A percentile compares a stretch with the other conserved stretches of the same genome.
These are phyloP conservation scores for Gallinago stenura DNA, from an alignment of 2,797 vertebrate species.

Conservation along the genomic window DNA sequence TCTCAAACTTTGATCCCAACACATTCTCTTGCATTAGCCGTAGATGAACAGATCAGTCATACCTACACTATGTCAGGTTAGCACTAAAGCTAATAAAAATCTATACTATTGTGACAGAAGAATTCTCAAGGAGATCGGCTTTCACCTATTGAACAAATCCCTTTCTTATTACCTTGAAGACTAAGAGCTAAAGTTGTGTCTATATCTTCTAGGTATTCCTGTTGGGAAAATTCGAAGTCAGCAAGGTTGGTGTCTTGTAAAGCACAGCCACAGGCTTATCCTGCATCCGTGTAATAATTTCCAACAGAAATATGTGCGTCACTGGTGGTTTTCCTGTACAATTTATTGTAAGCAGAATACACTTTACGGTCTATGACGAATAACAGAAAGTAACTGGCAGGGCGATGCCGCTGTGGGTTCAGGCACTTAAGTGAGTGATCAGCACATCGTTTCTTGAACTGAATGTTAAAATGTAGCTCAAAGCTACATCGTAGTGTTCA, in stretches of 20 bases:
- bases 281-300: neutral
- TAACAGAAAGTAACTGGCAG: slow-evolving; percentile 35
- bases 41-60: slow-evolving; percentile 58
- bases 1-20: slow-evolving; percentile 31
- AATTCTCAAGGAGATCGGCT: slow-evolving; percentile 46
- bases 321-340: slow-evolving; percentile 22
- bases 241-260: neutral
- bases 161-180: neutral
- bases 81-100: slow-evolving; percentile 48
- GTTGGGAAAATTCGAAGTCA: neutral
- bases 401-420: slow-evolving; percentile 12
- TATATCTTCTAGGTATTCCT: neutral
- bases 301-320: neutral
- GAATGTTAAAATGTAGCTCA: neutral
- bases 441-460: neutral
- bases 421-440: neutral
- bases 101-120: slow-evolving; percentile 31
- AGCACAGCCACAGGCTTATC: neutral
- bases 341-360: slow-evolving; percentile 6
- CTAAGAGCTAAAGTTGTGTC: neutral
- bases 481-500: neutral
- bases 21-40: slow-evolving; percentile 25
- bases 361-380: neutral
- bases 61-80: neutral
- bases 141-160: slow-evolving; percentile 11